Percentiles rank a stretch among this genome's conserved stretches.
These are phyloP conservation scores for Limnephilus marmoratus DNA, from an alignment of 2,888 invertebrate species.

Conservation along the genomic window DNA sequence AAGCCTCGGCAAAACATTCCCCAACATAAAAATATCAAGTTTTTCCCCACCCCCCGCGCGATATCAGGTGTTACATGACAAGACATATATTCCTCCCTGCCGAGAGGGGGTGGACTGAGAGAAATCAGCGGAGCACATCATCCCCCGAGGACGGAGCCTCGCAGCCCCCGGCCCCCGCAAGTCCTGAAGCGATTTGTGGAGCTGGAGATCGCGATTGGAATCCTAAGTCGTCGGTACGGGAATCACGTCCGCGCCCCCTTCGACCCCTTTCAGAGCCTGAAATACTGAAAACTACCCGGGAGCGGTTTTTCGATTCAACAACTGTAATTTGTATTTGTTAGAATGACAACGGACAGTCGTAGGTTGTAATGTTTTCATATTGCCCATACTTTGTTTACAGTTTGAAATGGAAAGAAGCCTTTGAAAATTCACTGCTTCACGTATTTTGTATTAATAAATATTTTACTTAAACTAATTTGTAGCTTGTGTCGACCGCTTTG, in stretches of 20 bases:
- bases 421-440: background rate
- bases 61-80: constrained; percentile 61
- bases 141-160: constrained; percentile 59
- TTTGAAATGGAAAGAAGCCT: background rate
- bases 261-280: constrained; percentile 28
- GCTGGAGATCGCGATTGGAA: constrained; percentile 31
- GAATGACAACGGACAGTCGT: background rate
- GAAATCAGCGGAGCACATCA: constrained; percentile 64
- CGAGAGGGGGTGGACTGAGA: constrained; percentile 33
- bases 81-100: constrained; percentile 46
- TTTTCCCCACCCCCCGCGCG: background rate
- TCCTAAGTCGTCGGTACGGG: constrained; percentile 37
- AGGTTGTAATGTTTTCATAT: background rate
- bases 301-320: constrained; percentile 34
- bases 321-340: background rate
- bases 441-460: background rate
- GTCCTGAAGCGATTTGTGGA: constrained; percentile 64
- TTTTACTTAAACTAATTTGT: background rate
- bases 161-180: constrained; percentile 48
- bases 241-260: constrained; percentile 23
- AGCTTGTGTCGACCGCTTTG: no score
- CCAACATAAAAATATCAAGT: background rate
- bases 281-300: constrained; percentile 10
- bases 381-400: background rate
- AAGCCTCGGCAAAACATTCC: background rate